Evolutionary conservation across 1,140 invertebrate genomes (phyloP).

Genomic region (Heterodera carotae): DNA sequence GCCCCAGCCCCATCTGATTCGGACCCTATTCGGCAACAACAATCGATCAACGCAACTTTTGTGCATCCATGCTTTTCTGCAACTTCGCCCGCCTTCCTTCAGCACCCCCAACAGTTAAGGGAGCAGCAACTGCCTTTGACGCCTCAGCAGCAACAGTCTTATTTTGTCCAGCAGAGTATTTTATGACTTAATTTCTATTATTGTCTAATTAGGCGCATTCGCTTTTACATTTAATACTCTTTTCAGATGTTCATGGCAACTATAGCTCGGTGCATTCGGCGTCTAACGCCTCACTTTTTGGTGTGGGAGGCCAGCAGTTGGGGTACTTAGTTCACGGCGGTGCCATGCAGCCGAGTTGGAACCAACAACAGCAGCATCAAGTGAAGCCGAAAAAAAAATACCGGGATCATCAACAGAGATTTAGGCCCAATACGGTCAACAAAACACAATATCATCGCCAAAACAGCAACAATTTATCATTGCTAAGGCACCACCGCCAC

Average conservation of each 20-base stretch:
- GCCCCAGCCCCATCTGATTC: background rate
- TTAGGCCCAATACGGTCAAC: background rate
- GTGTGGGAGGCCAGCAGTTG: background rate
- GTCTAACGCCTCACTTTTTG: background rate
- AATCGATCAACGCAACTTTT: background rate
- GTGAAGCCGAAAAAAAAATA: background rate
- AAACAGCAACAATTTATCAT: conserved; percentile 1
- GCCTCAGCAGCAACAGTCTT: background rate
- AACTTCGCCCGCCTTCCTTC: background rate
- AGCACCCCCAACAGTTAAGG: background rate
- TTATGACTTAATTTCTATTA: no score
- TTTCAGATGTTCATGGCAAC: background rate
- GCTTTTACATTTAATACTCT: background rate
- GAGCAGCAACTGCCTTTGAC: no score
- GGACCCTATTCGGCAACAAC: background rate
- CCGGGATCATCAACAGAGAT: background rate
- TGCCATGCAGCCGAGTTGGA: background rate
- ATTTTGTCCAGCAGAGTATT: background rate
- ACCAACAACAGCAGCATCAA: background rate
- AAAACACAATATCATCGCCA: background rate
- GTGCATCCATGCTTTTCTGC: background rate
- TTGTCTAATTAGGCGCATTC: no score
- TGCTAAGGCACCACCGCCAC: background rate
- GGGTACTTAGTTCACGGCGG: background rate
- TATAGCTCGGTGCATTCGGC: background rate